These are phyloP conservation scores for Ariopsis seemanni DNA, from an alignment of 2,113 vertebrate genomes.

Conservation along the genomic window DNA sequence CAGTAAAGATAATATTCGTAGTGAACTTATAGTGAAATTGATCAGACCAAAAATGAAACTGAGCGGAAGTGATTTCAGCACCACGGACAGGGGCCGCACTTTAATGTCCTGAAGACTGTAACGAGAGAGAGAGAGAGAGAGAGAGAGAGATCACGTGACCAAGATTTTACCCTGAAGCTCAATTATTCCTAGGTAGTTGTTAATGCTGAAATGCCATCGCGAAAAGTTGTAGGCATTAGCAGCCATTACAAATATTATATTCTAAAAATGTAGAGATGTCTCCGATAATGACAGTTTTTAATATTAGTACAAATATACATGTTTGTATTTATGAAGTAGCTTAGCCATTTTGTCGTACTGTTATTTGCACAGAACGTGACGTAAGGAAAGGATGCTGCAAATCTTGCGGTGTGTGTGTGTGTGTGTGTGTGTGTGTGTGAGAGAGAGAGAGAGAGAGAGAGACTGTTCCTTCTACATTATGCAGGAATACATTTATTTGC, in stretches of 20 bases:
- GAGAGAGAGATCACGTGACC: constrained; percentile 7
- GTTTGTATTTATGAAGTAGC: not conserved
- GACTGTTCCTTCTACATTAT: not conserved
- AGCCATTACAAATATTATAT: not conserved
- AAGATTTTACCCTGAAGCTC: not conserved
- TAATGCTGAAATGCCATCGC: not conserved
- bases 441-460: not conserved
- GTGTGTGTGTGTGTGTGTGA: not conserved
- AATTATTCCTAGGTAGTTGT: not conserved
- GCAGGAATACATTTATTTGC: not conserved
- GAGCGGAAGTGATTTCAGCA: constrained; percentile 67
- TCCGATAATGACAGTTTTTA: not conserved
- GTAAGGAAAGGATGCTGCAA: constrained; percentile 35
- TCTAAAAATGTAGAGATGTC: not conserved
- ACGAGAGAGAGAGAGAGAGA: not conserved
- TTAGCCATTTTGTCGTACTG: not conserved
- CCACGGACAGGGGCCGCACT: constrained; percentile 71
- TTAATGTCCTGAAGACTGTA: not conserved
- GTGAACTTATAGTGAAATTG: not conserved
- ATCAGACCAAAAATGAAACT: not conserved
- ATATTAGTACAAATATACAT: not conserved
- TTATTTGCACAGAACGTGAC: constrained; percentile 60
- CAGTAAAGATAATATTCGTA: not conserved
- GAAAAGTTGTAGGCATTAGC: not conserved
- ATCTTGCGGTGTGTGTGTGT: not conserved